Evolutionary conservation across 2,888 invertebrate species (phyloP), one percentile per base, ranked within the genome.

Genomic region (Mythimna vitellina): DNA sequence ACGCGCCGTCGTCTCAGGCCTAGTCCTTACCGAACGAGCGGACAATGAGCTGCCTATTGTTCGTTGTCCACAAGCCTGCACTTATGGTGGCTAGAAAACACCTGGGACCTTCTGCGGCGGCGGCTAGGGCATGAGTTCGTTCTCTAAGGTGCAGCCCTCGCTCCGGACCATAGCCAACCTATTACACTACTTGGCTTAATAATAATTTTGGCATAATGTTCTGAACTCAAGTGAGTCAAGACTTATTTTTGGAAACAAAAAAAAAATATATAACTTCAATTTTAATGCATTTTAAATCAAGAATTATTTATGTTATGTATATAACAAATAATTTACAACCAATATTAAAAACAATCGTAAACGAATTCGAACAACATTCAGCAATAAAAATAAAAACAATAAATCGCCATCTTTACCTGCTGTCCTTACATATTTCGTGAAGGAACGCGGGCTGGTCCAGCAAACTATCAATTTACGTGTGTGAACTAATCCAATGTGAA

Each of bases 361-460:
- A 51, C 38, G 25, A 10, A 22, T 60, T 58, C 56, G 1, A 32
- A 64, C 38, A 74, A 74, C 20, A 32, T 32, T 64, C 64, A 35
- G 64, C 12, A 42, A 71, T 77, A 71, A 81, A 76, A 81, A 54
- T 32, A 57, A 69, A 71, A 70, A 46, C 56, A 25, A 69, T 64
- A 65, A 64, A 70, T 77, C 72, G 22, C 80, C 46, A n/a, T 32
- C 22, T 72, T 85, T 53, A 62, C 80, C 22, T 89, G 87, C 87
- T 80, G 70, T 78, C 90, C 29, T 65, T 92, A 89, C 86, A 29
- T 38, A 63, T 77, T 78, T 69, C 90, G 92, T 92, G 92, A 87
- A 85, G 91, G 92, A 88, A 92, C 88, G 91, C 89, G 84, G 73
- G 64, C 42, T 74, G 79, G 71, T 74, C 68, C 74, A 64, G 61